These are phyloP conservation scores for Dicycla oo DNA, from an alignment of 2,888 invertebrate genomes.

Conservation along the genomic window DNA sequence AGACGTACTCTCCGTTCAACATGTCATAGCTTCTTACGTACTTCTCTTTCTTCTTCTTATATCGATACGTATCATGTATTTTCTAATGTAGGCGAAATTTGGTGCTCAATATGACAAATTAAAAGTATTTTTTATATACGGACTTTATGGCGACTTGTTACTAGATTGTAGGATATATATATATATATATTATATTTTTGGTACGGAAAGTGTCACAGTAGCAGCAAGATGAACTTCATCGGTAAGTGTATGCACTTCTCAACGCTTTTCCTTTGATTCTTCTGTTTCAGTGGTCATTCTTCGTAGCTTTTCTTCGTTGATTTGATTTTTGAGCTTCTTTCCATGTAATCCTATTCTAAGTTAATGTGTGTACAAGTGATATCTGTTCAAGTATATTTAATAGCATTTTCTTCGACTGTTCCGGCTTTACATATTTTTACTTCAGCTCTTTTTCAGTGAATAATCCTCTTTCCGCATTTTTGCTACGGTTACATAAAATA, in stretches of 20 bases:
- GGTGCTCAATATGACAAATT: constrained; percentile 85
- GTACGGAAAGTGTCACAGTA: constrained; percentile 75
- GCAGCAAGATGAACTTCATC: constrained; percentile 86
- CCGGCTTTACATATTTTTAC: neutral
- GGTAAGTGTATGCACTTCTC: constrained; percentile 78
- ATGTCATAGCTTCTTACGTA: constrained; percentile 81
- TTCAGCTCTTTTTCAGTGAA: neutral
- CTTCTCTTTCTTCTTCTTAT: constrained; percentile 78
- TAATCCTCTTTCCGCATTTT: constrained; percentile 4
- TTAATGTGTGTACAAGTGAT: neutral
- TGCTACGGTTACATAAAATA: constrained; percentile 32
- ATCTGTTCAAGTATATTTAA: neutral
- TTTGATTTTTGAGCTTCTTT: neutral
- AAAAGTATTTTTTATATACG: constrained; percentile 85
- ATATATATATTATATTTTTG: constrained; percentile 66
- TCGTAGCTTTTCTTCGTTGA: neutral
- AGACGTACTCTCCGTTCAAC: constrained; percentile 74
- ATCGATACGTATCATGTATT: constrained; percentile 89
- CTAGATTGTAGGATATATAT: constrained; percentile 68
- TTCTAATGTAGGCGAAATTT: constrained; percentile 81
- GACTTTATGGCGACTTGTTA: constrained; percentile 83
- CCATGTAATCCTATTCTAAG: neutral
- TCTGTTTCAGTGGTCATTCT: neutral
- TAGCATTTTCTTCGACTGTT: neutral
- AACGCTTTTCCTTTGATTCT: neutral